phyloP scores from a whole-genome alignment of 2,797 vertebrate species.

The Scarus forsteni region DNA sequence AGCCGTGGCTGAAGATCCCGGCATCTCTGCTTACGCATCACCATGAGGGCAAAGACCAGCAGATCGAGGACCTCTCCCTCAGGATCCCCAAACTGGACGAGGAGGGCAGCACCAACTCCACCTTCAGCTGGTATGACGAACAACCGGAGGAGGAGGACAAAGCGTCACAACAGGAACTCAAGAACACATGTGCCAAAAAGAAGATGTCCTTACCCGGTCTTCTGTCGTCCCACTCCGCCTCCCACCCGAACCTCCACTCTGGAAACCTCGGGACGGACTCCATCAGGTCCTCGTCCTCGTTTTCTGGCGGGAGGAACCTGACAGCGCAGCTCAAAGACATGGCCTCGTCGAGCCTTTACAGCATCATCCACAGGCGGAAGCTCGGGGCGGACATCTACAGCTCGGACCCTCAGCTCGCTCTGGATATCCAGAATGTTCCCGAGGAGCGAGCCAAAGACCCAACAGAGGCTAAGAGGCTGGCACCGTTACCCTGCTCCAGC shows the following conservation, averaged over 20 bases:
- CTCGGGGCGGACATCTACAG: constrained; percentile 85
- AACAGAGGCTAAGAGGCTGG: constrained; percentile 41
- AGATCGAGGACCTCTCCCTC: neutral
- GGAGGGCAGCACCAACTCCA: neutral
- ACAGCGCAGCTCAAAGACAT: constrained; percentile 32
- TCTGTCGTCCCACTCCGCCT: constrained; percentile 65
- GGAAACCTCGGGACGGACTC: constrained; percentile 44
- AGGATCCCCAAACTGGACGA: neutral
- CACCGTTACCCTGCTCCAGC: constrained; percentile 63
- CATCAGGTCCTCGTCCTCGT: constrained; percentile 25
- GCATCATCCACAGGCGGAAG: constrained; percentile 83
- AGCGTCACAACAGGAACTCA: constrained; percentile 1
- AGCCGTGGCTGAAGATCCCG: constrained; percentile 88
- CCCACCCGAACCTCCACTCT: constrained; percentile 74
- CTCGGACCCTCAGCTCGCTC: constrained; percentile 85
- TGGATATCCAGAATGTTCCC: constrained; percentile 25
- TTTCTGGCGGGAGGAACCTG: constrained; percentile 27
- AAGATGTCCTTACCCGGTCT: constrained; percentile 60
- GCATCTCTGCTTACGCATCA: constrained; percentile 57
- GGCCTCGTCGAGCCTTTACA: constrained; percentile 83
- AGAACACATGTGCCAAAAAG: constrained; percentile 27
- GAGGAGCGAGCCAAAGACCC: constrained; percentile 45
- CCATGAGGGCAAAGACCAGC: neutral
- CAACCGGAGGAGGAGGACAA: constrained; percentile 30
- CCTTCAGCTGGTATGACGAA: constrained; percentile 72